Evolutionary conservation across 2,888 invertebrate genomes (phyloP), one percentile per base, ranked within the genome.

Genomic region (Hemicrepidius hirtus): DNA sequence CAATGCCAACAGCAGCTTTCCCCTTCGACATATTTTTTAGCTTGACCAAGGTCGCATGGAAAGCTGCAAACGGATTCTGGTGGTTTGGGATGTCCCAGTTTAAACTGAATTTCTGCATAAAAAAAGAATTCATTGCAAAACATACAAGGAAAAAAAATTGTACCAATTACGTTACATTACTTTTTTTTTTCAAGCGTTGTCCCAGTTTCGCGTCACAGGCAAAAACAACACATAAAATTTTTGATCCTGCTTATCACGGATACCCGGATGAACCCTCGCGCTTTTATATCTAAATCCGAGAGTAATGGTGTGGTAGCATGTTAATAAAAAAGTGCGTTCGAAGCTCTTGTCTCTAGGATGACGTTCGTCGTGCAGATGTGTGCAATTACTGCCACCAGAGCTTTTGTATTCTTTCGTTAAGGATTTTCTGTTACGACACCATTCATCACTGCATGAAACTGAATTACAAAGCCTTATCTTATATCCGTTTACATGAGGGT

Each of bases 1-100:
- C 97, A 97, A 85, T 96, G 96, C 96, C 97, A 97, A 85, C 97
- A 97, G 86, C 97, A 97, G 85, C 94, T 95, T 86, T 97, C 96
- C 0, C 96, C 97, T 85, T 96, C 96, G 53, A 96, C 94, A 86
- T 96, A 96, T 85, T 95, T 94, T 88, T 95, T 96, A 73, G 96
- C 97, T 86, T 97, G 96, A 0, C 96, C 97, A 69, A 91, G 88
- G 81, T 93, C 93, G 84, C 98, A 98, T 74, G 95, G 95, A 75
- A 94, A 90, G 85, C 96, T 96, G 89, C 97, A 98, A 55, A 97
- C 95, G 3, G 97, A 97, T 83, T 94, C 93, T 1, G 97, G 97
- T 20, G 95, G 93, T 65, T 91, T 90, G 0, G 92, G 92, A 79
- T 94, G 92, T 37, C 92, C 92, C 86, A 93, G 89, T 82, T 94